Conservation (phyloP, 2,113 vertebrate species). For the Bufo gargarizans region DNA sequence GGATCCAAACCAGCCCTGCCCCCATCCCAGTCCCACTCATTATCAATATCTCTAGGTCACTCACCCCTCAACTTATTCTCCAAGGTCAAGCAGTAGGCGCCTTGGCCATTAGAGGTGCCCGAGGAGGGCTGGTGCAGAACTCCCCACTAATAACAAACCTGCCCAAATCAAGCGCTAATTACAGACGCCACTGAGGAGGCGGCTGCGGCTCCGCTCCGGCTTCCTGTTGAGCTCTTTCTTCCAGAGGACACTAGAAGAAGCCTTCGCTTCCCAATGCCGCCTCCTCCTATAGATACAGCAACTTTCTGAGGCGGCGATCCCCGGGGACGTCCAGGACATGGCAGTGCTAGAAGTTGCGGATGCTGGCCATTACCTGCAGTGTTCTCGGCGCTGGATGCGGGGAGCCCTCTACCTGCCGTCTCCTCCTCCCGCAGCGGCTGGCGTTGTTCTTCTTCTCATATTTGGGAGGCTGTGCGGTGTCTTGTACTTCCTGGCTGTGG, state of each 20-base stretch:
- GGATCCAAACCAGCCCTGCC: too few species aligned
- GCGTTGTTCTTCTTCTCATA: constrained; percentile 20
- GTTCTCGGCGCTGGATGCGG: background rate
- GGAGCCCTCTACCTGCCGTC: background rate
- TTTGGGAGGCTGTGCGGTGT: constrained; percentile 9
- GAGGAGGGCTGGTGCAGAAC: background rate
- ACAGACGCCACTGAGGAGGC: constrained; percentile 43
- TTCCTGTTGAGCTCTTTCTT: constrained; percentile 42
- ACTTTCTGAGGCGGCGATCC: too few species aligned
- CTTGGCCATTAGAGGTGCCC: too few species aligned
- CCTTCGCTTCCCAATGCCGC: background rate
- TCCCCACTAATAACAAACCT: background rate
- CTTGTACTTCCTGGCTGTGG: constrained; percentile 31
- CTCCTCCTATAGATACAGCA: background rate
- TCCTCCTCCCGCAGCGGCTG: background rate
- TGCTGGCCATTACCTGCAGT: background rate
- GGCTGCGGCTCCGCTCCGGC: background rate
- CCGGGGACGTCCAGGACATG: too few species aligned
- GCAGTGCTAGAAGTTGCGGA: background rate
- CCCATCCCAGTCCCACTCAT: too few species aligned
- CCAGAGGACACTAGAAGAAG: constrained; percentile 35
- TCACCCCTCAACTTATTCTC: background rate
- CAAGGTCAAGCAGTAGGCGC: background rate
- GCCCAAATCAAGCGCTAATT: constrained; percentile 17
- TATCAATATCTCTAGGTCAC: too few species aligned